Base-by-base conservation (phyloP, 1,140 invertebrate genomes). In the Leptinotarsa defecta region DNA sequence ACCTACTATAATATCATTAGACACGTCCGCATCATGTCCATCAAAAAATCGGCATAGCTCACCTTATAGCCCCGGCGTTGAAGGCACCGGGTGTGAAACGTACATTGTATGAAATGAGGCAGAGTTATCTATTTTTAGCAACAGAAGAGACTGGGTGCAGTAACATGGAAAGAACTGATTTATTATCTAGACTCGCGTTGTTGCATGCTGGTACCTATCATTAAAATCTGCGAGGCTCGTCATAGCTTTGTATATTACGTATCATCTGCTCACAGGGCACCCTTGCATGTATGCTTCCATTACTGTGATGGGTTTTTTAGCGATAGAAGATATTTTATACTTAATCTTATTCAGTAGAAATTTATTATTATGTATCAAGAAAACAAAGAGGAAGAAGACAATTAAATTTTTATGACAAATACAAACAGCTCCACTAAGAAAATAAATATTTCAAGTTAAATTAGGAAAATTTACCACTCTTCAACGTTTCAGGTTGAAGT, bases 201-300 rank as follows among this genome's bases (percentile, higher is more conserved):
- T 65, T 65, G 64, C 64, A 65, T 65, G 64, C 64, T 65, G 64
- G 64, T 65, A 65, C 64, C 64, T 65, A 65, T 65, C 64, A 65
- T 65, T 65, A 65, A 65, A 65, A 65, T 22, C 64, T 13, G 61
- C 64, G 27, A 65, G 63, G 13, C 63, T 57, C 24, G 4, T 65
- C 63, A 0, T 22, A 13, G 13, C 27, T 22, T 20, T 15, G 64
- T 65, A 65, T 65, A 65, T 65, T 65, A 65, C 64, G 20, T 65
- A n/a, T 65, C 61, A 17, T 20, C 64, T 65, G 20, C 27, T 65
- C 3, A 34, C 64, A 22, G 20, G 20, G 20, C 64, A 65, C 64
- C 64, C 64, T 65, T 65, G 64, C 64, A 65, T 65, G 64, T 65
- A 65, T 22, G 11, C 27, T 65, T 65, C 64, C 64, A 65, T 65